A percentile compares a stretch with the other conserved stretches of the same genome.
Conservation (phyloP, 2,888 invertebrate species). For the Sinohyriopsis cumingii region DNA sequence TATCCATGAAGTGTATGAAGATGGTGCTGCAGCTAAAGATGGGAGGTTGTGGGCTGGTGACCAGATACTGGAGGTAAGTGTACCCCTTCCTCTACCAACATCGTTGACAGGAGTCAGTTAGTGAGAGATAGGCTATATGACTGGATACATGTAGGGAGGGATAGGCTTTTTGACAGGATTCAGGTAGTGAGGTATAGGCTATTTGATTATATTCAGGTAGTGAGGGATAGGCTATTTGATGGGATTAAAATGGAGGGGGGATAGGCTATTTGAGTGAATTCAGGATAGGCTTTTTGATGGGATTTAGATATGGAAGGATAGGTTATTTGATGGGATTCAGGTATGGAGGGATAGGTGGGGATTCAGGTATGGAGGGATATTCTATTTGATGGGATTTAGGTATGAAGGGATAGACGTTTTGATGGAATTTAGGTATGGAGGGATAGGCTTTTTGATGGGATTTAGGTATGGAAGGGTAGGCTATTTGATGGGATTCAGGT, state of each 20-base stretch:
- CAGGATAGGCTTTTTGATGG: too few relatives aligned
- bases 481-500: too few relatives aligned
- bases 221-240: not conserved
- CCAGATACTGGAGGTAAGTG: slow-evolving; percentile 84
- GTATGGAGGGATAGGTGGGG: too few relatives aligned
- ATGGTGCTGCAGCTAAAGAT: slow-evolving; percentile 92
- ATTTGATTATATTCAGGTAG: not conserved
- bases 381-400: too few relatives aligned
- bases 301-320: too few relatives aligned
- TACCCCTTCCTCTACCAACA: not conserved
- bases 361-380: too few relatives aligned
- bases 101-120: not conserved
- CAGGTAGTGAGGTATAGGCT: not conserved
- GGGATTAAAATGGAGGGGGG: not conserved
- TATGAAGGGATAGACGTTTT: too few relatives aligned
- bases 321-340: too few relatives aligned
- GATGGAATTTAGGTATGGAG: too few relatives aligned
- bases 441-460: too few relatives aligned
- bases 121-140: not conserved
- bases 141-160: not conserved
- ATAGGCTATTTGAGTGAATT: too few relatives aligned
- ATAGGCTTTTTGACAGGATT: not conserved
- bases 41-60: slow-evolving; percentile 92
- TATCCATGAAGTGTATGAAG: slow-evolving; percentile 92
- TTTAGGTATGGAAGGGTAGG: too few relatives aligned